A percentile compares a stretch with the other conserved stretches of the same genome.
phyloP scores from a whole-genome alignment of 2,797 vertebrate genomes.

The Xerus rutilus region DNA sequence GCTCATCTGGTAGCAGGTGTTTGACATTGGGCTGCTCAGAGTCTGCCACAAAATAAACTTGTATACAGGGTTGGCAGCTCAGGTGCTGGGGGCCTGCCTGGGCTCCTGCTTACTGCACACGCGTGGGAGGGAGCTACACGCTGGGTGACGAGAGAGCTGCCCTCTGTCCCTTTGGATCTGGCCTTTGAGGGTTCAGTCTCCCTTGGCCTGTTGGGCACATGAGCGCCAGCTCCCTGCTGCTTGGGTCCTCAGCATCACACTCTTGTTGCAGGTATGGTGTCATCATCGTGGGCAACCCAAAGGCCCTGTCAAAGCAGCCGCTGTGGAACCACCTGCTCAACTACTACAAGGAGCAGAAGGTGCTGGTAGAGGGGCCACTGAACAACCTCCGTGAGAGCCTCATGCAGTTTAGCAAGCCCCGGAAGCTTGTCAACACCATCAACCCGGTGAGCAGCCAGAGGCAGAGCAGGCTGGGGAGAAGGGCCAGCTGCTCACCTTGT shows the following conservation, averaged over 20 bases:
- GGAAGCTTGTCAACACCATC: slow-evolving; percentile 99
- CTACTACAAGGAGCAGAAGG: slow-evolving; percentile 99
- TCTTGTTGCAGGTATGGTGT: slow-evolving; percentile 93
- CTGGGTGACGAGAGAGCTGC: too few relatives aligned
- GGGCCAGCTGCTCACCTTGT: too few relatives aligned
- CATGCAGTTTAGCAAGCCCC: slow-evolving; percentile 99
- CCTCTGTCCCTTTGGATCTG: neutral
- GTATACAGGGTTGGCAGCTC: too few relatives aligned
- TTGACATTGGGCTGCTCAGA: neutral
- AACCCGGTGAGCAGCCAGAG: slow-evolving; percentile 93
- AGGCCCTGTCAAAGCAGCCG: slow-evolving; percentile 98
- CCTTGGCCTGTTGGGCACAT: too few relatives aligned
- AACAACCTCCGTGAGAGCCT: slow-evolving; percentile 99
- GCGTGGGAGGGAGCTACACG: too few relatives aligned
- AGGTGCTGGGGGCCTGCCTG: too few relatives aligned
- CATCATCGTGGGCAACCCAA: slow-evolving; percentile 99
- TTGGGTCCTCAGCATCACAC: neutral
- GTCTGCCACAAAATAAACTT: neutral
- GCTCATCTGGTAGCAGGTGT: neutral
- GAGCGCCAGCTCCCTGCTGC: too few relatives aligned
- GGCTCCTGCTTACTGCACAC: neutral
- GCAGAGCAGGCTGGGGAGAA: neutral
- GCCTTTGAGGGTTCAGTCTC: neutral
- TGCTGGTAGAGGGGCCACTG: slow-evolving; percentile 97
- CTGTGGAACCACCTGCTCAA: slow-evolving; percentile 99